These are phyloP conservation scores for Menidia menidia DNA, from an alignment of 2,797 vertebrate species.

Conservation along the genomic window DNA sequence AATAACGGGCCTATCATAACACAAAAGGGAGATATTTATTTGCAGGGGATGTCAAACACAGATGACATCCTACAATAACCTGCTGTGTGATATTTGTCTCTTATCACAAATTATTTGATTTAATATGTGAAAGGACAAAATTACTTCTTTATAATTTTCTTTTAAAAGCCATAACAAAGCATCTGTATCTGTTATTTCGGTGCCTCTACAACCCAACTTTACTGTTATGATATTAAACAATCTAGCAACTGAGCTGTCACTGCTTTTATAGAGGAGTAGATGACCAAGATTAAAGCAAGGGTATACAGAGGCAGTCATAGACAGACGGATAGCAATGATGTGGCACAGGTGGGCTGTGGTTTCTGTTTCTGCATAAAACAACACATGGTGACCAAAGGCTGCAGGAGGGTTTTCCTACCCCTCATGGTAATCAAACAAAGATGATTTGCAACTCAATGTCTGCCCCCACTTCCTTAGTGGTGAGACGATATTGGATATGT, in stretches of 20 bases:
- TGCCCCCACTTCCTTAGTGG: conserved; percentile 57
- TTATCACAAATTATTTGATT: conserved; percentile 15
- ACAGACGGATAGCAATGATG: conserved; percentile 10
- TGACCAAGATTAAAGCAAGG: conserved; percentile 45
- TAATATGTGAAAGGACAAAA: neutral
- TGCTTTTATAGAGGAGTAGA: conserved; percentile 18
- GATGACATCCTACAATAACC: conserved; percentile 2
- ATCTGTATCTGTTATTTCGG: neutral
- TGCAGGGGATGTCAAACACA: conserved; percentile 21
- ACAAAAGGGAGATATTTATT: conserved; percentile 1
- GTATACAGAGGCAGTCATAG: conserved; percentile 11
- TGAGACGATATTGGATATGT: conserved; percentile 70
- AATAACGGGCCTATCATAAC: conserved; percentile 3
- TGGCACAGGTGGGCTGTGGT: conserved; percentile 36
- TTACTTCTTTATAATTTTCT: neutral
- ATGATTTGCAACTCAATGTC: conserved; percentile 78
- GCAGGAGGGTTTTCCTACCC: conserved; percentile 30
- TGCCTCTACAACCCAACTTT: neutral
- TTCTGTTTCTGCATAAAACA: conserved; percentile 36
- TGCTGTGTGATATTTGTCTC: conserved; percentile 17
- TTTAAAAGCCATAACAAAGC: conserved; percentile 9
- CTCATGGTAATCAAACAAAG: conserved; percentile 62
- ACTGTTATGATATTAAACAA: conserved; percentile 26
- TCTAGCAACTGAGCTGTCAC: neutral
- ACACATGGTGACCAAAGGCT: conserved; percentile 41